phyloP scores from a whole-genome alignment of 2,888 invertebrate species.

The Drosophila subsilvestris region DNA sequence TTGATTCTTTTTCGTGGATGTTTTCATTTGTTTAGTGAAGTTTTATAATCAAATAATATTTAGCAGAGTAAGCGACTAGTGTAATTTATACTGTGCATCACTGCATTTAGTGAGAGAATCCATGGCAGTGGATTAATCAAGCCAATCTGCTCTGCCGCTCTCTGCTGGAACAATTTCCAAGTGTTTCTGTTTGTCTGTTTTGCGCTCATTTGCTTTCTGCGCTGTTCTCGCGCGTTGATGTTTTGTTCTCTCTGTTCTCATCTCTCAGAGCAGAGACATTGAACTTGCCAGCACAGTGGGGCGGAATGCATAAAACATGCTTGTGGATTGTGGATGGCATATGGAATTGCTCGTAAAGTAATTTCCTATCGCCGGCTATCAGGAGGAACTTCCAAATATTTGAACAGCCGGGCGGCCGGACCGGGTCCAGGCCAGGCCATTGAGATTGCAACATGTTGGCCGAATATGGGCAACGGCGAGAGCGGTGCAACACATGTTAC shows the following conservation, averaged over 20 bases:
- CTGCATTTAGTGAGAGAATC: not conserved
- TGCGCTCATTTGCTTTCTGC: conserved; percentile 21
- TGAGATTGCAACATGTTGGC: conserved; percentile 65
- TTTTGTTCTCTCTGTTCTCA: conserved; percentile 24
- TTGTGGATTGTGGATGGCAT: conserved; percentile 1
- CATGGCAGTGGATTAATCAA: not conserved
- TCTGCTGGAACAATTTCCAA: conserved; percentile 20
- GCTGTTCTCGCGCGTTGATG: conserved; percentile 20
- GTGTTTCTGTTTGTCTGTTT: not conserved
- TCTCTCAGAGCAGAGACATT: conserved; percentile 63
- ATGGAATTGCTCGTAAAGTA: conserved; percentile 27
- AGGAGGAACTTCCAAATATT: conserved; percentile 55
- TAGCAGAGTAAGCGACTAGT: not conserved
- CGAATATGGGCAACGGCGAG: conserved; percentile 42
- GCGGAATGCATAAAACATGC: conserved; percentile 36
- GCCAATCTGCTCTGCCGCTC: conserved; percentile 8
- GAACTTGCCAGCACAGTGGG: conserved; percentile 72
- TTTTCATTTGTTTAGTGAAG: not conserved
- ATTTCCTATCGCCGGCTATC: conserved; percentile 44
- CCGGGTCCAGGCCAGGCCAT: conserved; percentile 5
- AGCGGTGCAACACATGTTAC: conserved; percentile 63
- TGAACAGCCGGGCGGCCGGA: conserved; percentile 36
- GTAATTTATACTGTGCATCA: conserved; percentile 3
- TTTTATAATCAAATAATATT: not conserved
- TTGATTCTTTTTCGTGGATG: not conserved